Percentiles rank a stretch among this genome's conserved stretches.
These are phyloP conservation scores for Geopemphigus sp. DNA, from an alignment of 1,140 invertebrate species.

Conservation along the genomic window DNA sequence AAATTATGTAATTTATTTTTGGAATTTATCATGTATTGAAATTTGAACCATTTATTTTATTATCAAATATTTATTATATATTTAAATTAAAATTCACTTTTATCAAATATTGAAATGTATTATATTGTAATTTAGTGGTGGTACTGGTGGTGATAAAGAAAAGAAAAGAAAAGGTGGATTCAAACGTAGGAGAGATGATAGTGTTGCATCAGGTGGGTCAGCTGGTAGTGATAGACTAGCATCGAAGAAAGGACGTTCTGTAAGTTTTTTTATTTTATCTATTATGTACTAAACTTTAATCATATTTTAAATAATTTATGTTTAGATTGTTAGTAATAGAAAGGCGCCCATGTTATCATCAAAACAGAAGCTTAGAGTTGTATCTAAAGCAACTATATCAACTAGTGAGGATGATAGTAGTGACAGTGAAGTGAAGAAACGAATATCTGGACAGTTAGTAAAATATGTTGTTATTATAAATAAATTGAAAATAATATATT, in stretches of 20 bases:
- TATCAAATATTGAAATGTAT: too few relatives aligned
- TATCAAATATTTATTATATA: too few relatives aligned
- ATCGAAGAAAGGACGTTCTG: constrained; percentile 58
- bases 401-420: constrained; percentile 90
- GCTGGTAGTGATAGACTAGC: constrained; percentile 67
- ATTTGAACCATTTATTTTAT: too few relatives aligned
- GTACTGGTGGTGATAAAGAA: constrained; percentile 35
- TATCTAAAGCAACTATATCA: constrained; percentile 93
- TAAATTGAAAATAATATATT: neutral
- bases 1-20: too few relatives aligned
- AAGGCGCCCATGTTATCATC: constrained; percentile 58
- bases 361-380: constrained; percentile 82
- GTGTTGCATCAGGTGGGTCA: constrained; percentile 57
- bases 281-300: neutral
- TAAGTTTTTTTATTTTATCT: neutral
- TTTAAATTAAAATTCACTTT: too few relatives aligned
- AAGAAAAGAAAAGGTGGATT: constrained; percentile 44
- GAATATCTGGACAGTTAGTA: constrained; percentile 62
- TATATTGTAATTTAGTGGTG: constrained; percentile 10
- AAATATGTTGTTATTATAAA: constrained; percentile 32
- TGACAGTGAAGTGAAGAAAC: constrained; percentile 62
- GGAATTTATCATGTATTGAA: too few relatives aligned
- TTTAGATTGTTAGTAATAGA: constrained; percentile 39
- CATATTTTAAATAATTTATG: neutral
- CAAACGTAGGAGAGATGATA: constrained; percentile 52